Conservation (phyloP, 2,888 invertebrate species). For the Metopia argyrocephala region DNA sequence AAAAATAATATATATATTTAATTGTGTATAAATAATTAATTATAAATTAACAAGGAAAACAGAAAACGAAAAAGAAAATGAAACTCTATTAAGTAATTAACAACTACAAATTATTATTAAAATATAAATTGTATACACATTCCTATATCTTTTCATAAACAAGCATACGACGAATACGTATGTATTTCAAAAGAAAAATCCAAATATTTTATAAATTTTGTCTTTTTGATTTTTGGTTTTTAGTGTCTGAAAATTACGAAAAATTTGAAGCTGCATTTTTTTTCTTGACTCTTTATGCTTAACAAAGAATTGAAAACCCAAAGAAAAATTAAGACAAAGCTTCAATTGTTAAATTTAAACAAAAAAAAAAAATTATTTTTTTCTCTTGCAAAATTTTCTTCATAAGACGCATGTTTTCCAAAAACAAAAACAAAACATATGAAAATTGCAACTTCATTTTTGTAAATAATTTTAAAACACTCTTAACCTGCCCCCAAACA, state of each 20-base stretch:
- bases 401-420: constrained; percentile 59
- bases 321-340: constrained; percentile 55
- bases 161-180: too few relatives aligned
- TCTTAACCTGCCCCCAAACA: constrained; percentile 18
- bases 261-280: constrained; percentile 60
- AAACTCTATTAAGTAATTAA: constrained; percentile 53
- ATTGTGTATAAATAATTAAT: constrained; percentile 50
- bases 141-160: too few relatives aligned
- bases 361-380: not conserved
- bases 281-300: constrained; percentile 30
- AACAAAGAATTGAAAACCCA: constrained; percentile 46
- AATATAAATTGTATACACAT: constrained; percentile 45
- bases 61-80: constrained; percentile 35
- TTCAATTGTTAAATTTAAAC: constrained; percentile 27
- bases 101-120: constrained; percentile 2
- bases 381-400: not conserved
- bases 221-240: not conserved
- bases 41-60: constrained; percentile 10
- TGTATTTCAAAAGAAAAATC: not conserved
- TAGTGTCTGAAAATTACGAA: not conserved
- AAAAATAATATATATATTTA: not conserved
- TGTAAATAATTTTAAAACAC: not conserved
- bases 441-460: too few relatives aligned
- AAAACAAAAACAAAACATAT: too few relatives aligned
- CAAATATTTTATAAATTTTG: not conserved